Conservation (phyloP, 2,113 vertebrate genomes). For the Sebastes schlegelii region DNA sequence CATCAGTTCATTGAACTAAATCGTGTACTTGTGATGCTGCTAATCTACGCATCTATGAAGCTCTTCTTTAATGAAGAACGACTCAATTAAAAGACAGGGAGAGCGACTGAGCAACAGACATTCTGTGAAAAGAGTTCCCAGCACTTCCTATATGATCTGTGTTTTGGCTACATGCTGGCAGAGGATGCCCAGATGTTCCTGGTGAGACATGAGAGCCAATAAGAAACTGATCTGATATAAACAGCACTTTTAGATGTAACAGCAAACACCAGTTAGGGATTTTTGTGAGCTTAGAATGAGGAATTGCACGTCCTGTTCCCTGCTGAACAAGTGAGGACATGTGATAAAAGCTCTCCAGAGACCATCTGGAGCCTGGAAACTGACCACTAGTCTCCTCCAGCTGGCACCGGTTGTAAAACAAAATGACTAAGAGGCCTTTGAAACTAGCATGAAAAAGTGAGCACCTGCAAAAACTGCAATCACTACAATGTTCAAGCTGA, state of each 20-base stretch:
- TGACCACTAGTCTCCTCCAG: conserved; percentile 28
- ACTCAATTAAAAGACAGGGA: background rate
- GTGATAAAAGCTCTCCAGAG: conserved; percentile 3
- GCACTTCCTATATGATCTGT: background rate
- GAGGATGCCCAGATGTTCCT: background rate
- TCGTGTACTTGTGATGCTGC: background rate
- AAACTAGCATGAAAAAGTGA: conserved; percentile 1
- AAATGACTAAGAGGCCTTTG: conserved; percentile 13
- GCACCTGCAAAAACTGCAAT: conserved; percentile 64
- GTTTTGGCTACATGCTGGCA: background rate
- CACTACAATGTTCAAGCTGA: conserved; percentile 52
- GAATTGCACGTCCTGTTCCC: conserved; percentile 33
- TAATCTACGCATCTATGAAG: too few species aligned
- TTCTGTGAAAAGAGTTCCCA: background rate
- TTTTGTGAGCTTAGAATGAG: conserved; percentile 12
- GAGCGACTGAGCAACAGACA: background rate
- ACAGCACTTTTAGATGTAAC: conserved; percentile 5
- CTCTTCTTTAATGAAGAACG: background rate
- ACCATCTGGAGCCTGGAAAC: conserved; percentile 4
- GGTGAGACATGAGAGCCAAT: background rate
- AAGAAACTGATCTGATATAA: conserved; percentile 1
- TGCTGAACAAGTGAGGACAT: conserved; percentile 30
- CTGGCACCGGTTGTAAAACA: conserved; percentile 23
- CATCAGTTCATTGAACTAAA: background rate
- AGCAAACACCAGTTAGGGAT: background rate